phyloP scores from a whole-genome alignment of 2,113 vertebrate genomes.

The Tachysurus fulvidraco region DNA sequence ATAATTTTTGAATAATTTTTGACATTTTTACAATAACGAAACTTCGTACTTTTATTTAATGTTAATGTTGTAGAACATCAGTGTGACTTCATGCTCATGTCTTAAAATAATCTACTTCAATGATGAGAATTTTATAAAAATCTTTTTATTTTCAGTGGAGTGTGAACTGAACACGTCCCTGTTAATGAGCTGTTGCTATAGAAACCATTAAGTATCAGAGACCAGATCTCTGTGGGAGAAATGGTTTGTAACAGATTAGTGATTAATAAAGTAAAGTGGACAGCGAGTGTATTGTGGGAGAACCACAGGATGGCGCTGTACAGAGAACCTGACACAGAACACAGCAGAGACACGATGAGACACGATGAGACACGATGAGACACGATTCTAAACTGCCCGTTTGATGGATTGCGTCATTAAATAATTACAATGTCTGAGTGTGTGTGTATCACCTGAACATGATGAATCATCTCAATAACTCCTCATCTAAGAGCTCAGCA shows the following conservation, averaged over 20 bases:
- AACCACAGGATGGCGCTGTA: conserved; percentile 66
- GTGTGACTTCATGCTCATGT: not conserved
- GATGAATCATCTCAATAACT: conserved; percentile 61
- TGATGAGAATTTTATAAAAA: too few relatives aligned
- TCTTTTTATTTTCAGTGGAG: not conserved
- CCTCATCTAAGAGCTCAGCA: conserved; percentile 34
- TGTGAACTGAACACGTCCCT: not conserved
- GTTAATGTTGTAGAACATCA: not conserved
- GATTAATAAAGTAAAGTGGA: not conserved
- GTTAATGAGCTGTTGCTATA: not conserved
- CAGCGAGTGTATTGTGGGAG: not conserved
- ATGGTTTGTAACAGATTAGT: not conserved
- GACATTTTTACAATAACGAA: not conserved
- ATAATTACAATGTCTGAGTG: conserved; percentile 61
- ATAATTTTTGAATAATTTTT: too few relatives aligned
- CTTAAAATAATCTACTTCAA: too few relatives aligned
- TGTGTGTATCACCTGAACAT: conserved; percentile 62
- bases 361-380: conserved; percentile 4
- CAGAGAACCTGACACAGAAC: conserved; percentile 55
- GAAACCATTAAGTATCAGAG: not conserved
- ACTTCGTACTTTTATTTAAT: not conserved
- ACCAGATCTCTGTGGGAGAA: not conserved
- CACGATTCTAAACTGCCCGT: conserved; percentile 56
- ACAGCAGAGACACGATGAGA: conserved; percentile 50
- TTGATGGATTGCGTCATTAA: conserved; percentile 68